Evolutionary conservation across 2,113 vertebrate genomes (phyloP).

Genomic region (Illadopsis cleaveri): DNA sequence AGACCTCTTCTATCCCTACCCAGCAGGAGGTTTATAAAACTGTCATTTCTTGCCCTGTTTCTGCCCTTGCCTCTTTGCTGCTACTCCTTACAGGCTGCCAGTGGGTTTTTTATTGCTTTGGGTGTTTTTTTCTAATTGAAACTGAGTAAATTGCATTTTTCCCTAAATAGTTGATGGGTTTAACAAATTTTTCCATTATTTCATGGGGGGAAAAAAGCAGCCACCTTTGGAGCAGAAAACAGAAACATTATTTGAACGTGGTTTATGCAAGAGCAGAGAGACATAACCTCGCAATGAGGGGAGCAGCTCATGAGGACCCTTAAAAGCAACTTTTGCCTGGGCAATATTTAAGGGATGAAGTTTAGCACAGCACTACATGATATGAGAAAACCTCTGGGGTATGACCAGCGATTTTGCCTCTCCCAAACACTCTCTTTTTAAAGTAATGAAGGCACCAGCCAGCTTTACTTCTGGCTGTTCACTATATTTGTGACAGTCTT

Average conservation of each 20-base stretch:
- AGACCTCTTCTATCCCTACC: background rate
- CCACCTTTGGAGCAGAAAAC: background rate
- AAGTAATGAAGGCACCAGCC: background rate
- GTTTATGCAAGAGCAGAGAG: background rate
- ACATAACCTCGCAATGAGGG: rapidly evolving
- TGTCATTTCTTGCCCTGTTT: slow-evolving; percentile 19
- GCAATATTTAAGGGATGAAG: background rate
- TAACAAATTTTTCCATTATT: background rate
- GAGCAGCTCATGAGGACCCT: background rate
- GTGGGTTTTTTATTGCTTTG: background rate
- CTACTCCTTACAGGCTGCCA: background rate
- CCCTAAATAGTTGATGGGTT: background rate
- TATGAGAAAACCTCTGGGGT: background rate
- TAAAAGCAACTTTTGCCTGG: background rate
- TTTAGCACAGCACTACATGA: background rate
- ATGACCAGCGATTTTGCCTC: background rate
- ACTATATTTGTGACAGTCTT: background rate
- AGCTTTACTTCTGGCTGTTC: background rate
- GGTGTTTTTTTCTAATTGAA: slow-evolving; percentile 2
- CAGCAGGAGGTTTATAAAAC: background rate
- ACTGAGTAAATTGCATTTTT: background rate
- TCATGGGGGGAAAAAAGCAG: background rate
- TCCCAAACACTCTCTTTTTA: background rate
- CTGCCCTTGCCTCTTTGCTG: background rate
- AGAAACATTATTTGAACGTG: background rate